phyloP scores from a whole-genome alignment of 2,113 vertebrate species.

The Struthidea cinerea region DNA sequence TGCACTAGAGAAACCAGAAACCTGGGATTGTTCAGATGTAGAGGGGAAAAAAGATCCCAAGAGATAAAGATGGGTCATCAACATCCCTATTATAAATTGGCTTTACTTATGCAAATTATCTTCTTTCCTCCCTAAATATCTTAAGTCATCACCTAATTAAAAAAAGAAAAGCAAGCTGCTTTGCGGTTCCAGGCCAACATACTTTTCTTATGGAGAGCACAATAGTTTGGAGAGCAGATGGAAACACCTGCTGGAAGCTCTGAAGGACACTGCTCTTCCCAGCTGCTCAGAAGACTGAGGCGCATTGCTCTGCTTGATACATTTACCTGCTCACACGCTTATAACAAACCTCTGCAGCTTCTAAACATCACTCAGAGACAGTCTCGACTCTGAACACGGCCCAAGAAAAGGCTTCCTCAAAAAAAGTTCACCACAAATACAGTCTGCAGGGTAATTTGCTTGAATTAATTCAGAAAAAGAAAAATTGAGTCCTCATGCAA shows the following conservation, averaged over 20 bases:
- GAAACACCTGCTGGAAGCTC: not conserved
- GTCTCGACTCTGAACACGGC: not conserved
- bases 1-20: not conserved
- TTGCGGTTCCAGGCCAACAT: not conserved
- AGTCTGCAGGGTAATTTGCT: not conserved
- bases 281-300: not conserved
- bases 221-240: not conserved
- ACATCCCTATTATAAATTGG: not conserved
- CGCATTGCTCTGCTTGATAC: not conserved
- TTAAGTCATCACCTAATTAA: not conserved
- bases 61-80: not conserved
- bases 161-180: not conserved
- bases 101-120: not conserved
- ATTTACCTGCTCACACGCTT: not conserved
- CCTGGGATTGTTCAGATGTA: not conserved
- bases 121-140: not conserved
- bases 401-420: not conserved
- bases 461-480: not conserved
- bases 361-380: not conserved
- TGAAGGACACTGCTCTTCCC: not conserved
- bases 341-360: not conserved
- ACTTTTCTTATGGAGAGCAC: not conserved
- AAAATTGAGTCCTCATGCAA: conserved; percentile 19
- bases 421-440: not conserved
- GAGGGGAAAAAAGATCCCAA: not conserved